Evolutionary conservation across 2,113 vertebrate species (phyloP).

Genomic region (Protobothrops flavoviridis): DNA sequence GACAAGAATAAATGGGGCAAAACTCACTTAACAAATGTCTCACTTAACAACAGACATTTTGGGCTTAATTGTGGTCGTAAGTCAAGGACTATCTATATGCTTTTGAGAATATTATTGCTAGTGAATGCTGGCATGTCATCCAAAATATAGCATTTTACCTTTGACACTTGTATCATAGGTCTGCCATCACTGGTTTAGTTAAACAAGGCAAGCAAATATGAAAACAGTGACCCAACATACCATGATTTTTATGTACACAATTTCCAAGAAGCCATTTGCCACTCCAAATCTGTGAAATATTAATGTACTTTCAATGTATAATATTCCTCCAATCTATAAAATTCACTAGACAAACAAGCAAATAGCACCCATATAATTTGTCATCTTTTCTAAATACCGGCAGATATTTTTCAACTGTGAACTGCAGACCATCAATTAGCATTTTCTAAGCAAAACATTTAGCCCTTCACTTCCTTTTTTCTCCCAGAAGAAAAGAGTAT

Average conservation of each 20-base stretch:
- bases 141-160: background rate
- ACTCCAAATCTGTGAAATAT: background rate
- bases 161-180: background rate
- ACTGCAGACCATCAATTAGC: background rate
- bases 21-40: no score
- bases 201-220: background rate
- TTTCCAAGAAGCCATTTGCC: background rate
- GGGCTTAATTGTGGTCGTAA: no score
- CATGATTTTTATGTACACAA: background rate
- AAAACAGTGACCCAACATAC: background rate
- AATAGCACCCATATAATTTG: background rate
- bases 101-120: background rate
- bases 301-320: background rate
- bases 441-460: background rate
- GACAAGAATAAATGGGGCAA: no score
- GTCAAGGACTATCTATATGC: background rate
- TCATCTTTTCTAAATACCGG: background rate
- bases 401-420: background rate
- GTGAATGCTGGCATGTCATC: background rate
- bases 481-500: background rate
- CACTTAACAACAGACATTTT: no score
- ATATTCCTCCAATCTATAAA: background rate
- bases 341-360: background rate
- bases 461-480: background rate
- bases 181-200: background rate